Evolutionary conservation across 1,140 invertebrate genomes (phyloP).

Genomic region (Lepidostoma basale): DNA sequence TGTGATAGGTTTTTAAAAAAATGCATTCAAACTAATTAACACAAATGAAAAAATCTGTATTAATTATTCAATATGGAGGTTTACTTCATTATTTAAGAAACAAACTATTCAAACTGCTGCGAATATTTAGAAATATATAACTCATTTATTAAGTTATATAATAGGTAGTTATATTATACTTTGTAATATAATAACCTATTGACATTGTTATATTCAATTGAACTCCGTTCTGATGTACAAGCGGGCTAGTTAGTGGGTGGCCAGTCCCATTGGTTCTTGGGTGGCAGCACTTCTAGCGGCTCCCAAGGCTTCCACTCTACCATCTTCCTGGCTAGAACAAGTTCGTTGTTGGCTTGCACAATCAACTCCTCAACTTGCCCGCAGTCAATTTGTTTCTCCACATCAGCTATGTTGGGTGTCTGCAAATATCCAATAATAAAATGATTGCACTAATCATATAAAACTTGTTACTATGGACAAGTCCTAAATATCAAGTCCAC

Average conservation of each 20-base stretch:
- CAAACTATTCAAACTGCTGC: no score
- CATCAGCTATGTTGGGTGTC: conserved; percentile 64
- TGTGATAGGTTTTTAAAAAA: no score
- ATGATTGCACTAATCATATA: no score
- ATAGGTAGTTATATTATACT: not conserved
- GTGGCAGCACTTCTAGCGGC: conserved; percentile 73
- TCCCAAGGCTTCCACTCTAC: conserved; percentile 93
- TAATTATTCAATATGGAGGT: no score
- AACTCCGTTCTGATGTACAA: not conserved
- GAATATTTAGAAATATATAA: no score
- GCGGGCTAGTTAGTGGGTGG: conserved; percentile 67
- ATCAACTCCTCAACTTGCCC: conserved; percentile 95
- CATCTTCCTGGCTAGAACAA: conserved; percentile 84
- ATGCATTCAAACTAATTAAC: no score
- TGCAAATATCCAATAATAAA: conserved; percentile 52
- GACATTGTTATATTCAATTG: not conserved
- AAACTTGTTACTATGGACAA: no score
- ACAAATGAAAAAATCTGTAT: no score
- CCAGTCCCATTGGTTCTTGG: conserved; percentile 93
- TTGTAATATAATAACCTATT: no score
- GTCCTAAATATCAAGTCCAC: no score
- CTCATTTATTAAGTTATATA: not conserved
- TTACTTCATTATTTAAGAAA: no score
- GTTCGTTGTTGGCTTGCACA: conserved; percentile 87
- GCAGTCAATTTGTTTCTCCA: conserved; percentile 86